phyloP scores from a whole-genome alignment of 2,888 invertebrate genomes.

The Endomychus coccineus region DNA sequence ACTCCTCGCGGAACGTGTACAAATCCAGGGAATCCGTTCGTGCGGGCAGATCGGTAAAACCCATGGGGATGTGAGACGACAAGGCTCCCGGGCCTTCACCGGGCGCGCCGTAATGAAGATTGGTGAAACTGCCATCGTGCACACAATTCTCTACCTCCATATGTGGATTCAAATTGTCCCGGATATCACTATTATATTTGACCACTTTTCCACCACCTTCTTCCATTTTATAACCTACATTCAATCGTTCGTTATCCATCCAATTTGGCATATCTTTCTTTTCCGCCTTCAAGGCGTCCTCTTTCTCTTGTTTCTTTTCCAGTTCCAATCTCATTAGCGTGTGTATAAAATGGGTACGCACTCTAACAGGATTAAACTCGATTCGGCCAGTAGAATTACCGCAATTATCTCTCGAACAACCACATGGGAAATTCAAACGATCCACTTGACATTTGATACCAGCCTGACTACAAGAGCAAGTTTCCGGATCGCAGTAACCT shows the following conservation, averaged over 20 bases:
- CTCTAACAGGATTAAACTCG: constrained; percentile 92
- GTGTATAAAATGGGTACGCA: constrained; percentile 94
- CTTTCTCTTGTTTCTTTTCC: constrained; percentile 68
- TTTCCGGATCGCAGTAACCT: constrained; percentile 91
- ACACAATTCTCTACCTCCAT: constrained; percentile 59
- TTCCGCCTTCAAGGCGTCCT: constrained; percentile 44
- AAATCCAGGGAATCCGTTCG: constrained; percentile 54
- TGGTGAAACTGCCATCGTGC: constrained; percentile 58
- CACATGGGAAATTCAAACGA: constrained; percentile 91
- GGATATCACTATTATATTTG: no score
- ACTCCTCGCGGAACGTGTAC: constrained; percentile 54
- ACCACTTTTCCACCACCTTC: constrained; percentile 41
- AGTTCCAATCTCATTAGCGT: constrained; percentile 89
- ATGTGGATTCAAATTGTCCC: constrained; percentile 48
- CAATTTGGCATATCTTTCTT: constrained; percentile 43
- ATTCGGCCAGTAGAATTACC: constrained; percentile 87
- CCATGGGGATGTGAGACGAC: constrained; percentile 29
- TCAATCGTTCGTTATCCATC: constrained; percentile 47
- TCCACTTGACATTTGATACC: constrained; percentile 98
- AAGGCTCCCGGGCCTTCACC: constrained; percentile 41
- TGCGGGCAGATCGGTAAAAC: constrained; percentile 41
- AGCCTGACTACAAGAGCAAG: constrained; percentile 87
- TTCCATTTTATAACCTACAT: constrained; percentile 33
- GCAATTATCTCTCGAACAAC: constrained; percentile 91
- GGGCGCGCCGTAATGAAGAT: constrained; percentile 57